Conservation (phyloP, 2,888 invertebrate species). For the Stenichneumon culpator region DNA sequence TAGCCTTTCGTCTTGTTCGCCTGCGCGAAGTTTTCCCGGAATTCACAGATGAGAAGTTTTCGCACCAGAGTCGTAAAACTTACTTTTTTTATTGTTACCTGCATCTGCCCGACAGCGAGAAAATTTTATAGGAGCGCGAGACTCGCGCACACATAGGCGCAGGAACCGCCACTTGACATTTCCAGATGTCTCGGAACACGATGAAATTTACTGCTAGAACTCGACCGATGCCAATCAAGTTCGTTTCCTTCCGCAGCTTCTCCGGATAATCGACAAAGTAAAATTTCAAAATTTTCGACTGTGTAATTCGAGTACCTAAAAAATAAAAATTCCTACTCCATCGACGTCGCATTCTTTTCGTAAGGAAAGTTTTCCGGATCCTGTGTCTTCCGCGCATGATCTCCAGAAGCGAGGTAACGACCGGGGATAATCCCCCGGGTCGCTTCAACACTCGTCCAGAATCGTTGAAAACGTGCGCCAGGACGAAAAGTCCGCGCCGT, state of each 20-base stretch:
- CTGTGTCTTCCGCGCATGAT: conserved; percentile 19
- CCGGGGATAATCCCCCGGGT: conserved; percentile 22
- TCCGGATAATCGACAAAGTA: neutral
- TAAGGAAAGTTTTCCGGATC: neutral
- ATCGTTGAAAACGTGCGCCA: conserved; percentile 39
- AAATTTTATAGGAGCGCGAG: conserved; percentile 23
- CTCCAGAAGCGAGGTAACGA: conserved; percentile 24
- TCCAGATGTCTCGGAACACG: conserved; percentile 27
- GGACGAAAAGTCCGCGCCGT: conserved; percentile 27
- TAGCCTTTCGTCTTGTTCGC: conserved; percentile 12
- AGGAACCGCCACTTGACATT: conserved; percentile 42
- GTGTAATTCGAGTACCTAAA: neutral
- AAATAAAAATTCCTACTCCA: neutral
- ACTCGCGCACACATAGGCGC: neutral
- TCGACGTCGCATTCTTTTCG: neutral
- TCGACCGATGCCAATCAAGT: conserved; percentile 24
- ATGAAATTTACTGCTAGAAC: conserved; percentile 34
- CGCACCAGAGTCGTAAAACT: conserved; percentile 40
- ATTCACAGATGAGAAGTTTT: conserved; percentile 42
- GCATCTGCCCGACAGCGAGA: conserved; percentile 20
- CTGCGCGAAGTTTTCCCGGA: conserved; percentile 30
- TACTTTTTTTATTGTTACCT: conserved; percentile 2
- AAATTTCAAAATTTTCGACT: neutral
- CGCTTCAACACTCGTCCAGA: conserved; percentile 37
- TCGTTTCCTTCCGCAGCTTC: conserved; percentile 1